A percentile compares a stretch with the other conserved stretches of the same genome.
Conservation (phyloP, 2,797 vertebrate genomes). For the Schizopygopsis pylzovi region DNA sequence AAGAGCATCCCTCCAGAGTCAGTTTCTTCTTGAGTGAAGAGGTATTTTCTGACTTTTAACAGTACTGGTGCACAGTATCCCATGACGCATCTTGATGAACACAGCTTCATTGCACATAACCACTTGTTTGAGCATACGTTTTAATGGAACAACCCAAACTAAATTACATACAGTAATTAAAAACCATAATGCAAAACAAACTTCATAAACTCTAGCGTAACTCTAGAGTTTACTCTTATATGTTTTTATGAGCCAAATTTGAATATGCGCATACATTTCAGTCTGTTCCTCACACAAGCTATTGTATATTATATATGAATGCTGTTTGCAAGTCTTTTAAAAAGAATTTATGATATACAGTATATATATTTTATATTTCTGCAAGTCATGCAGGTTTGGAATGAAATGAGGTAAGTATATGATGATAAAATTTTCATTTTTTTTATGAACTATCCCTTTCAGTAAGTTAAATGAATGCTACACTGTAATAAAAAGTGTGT, state of each 20-base stretch:
- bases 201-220: background rate
- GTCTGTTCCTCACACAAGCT: background rate
- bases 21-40: slow-evolving; percentile 38
- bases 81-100: slow-evolving; percentile 27
- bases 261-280: background rate
- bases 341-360: background rate
- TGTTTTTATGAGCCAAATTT: background rate
- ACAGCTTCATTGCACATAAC: background rate
- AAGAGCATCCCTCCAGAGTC: slow-evolving; percentile 66
- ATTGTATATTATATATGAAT: background rate
- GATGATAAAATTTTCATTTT: background rate
- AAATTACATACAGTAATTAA: background rate
- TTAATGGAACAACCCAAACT: background rate
- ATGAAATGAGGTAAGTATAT: background rate
- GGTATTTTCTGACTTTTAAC: slow-evolving; percentile 44
- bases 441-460: background rate
- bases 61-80: slow-evolving; percentile 33
- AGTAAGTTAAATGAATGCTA: background rate
- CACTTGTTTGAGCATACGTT: background rate
- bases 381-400: background rate
- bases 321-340: background rate
- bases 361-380: background rate
- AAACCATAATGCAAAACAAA: background rate
- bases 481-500: background rate
- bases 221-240: background rate